Conservation (phyloP, 2,797 vertebrate species). For the Triplophysa bombifrons region DNA sequence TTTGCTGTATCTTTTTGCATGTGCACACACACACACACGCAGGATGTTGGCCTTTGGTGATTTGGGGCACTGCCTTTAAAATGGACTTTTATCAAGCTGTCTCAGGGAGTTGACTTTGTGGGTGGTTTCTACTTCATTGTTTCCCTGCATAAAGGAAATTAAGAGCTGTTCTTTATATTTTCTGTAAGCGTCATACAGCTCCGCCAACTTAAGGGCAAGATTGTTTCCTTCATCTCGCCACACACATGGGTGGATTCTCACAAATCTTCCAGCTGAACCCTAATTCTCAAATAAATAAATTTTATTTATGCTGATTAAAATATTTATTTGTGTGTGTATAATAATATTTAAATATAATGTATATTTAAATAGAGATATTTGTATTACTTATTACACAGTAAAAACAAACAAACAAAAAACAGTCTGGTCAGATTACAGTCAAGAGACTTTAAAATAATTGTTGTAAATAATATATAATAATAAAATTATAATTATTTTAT, state of each 20-base stretch:
- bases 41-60: slow-evolving; percentile 36
- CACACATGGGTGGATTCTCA: neutral
- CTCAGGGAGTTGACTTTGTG: slow-evolving; percentile 28
- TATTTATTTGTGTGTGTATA: too few relatives aligned
- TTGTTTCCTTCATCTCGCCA: slow-evolving; percentile 10
- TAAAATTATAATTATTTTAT: too few relatives aligned
- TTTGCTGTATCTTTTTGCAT: neutral
- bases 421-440: too few relatives aligned
- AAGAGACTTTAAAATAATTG: neutral
- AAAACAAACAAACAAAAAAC: too few relatives aligned
- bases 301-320: too few relatives aligned
- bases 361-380: too few relatives aligned
- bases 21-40: slow-evolving; percentile 8
- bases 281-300: too few relatives aligned
- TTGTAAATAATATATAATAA: too few relatives aligned
- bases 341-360: too few relatives aligned
- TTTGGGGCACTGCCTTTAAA: slow-evolving; percentile 38
- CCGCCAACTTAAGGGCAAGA: neutral
- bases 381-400: too few relatives aligned
- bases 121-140: slow-evolving; percentile 43
- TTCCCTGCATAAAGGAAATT: slow-evolving; percentile 33
- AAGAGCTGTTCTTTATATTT: slow-evolving; percentile 32
- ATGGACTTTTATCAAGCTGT: slow-evolving; percentile 45
- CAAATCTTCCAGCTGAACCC: neutral
- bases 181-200: neutral